A percentile compares a stretch with the other conserved stretches of the same genome.
phyloP scores from a whole-genome alignment of 2,888 invertebrate species.

The Macaria notata region DNA sequence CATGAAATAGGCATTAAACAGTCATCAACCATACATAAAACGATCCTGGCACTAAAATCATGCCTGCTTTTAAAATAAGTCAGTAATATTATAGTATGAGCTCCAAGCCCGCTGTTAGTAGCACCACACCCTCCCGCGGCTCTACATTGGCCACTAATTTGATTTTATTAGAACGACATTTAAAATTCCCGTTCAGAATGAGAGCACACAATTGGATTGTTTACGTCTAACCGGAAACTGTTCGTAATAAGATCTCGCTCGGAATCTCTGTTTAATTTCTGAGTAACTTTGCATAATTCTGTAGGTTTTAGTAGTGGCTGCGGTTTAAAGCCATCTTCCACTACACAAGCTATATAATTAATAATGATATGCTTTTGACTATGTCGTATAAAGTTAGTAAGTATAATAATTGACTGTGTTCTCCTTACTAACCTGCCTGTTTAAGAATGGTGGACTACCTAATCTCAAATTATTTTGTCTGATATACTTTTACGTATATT shows the following conservation, averaged over 20 bases:
- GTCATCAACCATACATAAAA: too few species aligned
- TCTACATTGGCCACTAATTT: conserved; percentile 71
- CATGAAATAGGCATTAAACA: too few species aligned
- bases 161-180: conserved; percentile 73
- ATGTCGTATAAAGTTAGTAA: too few species aligned
- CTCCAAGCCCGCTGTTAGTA: conserved; percentile 4
- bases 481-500: too few species aligned
- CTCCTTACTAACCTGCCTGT: too few species aligned
- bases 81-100: background rate
- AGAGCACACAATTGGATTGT: conserved; percentile 62
- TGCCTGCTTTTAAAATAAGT: too few species aligned
- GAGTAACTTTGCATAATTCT: conserved; percentile 5
- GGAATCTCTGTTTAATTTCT: conserved; percentile 40
- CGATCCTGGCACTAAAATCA: too few species aligned
- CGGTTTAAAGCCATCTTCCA: background rate
- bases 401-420: too few species aligned
- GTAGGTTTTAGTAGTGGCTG: conserved; percentile 7
- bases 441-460: too few species aligned
- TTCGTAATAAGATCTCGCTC: conserved; percentile 44
- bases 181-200: conserved; percentile 65
- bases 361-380: too few species aligned
- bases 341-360: too few species aligned
- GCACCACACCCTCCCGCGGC: conserved; percentile 32
- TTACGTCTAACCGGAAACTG: conserved; percentile 51
- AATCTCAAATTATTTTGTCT: too few species aligned